Evolutionary conservation across 2,113 vertebrate species (phyloP).

Genomic region (Pelvicachromis taeniatus): DNA sequence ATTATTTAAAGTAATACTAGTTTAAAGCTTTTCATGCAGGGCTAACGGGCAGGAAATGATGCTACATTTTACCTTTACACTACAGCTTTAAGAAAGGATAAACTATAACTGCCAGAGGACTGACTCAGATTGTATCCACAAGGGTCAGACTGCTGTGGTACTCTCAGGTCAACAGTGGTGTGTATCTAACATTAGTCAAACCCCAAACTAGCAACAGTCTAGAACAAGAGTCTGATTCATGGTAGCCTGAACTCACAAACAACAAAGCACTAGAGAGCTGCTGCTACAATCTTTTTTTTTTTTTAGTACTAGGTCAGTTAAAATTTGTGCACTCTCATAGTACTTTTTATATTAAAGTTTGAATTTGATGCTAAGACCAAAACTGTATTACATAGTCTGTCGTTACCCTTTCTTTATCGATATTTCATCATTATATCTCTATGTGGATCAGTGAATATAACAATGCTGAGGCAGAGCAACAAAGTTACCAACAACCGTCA

Average conservation of each 20-base stretch:
- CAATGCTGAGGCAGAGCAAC: background rate
- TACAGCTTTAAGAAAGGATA: background rate
- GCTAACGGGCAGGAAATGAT: background rate
- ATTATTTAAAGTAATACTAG: background rate
- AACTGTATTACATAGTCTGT: fast-evolving
- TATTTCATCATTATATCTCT: background rate
- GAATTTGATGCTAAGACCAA: background rate
- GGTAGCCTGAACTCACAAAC: background rate
- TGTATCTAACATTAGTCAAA: background rate
- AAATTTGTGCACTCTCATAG: background rate
- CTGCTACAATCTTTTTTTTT: fast-evolving
- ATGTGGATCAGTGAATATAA: background rate
- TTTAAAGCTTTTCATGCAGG: background rate
- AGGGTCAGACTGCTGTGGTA: background rate
- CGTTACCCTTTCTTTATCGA: background rate
- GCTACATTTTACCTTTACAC: background rate
- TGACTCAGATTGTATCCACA: background rate
- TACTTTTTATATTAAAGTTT: background rate
- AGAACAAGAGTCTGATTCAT: background rate
- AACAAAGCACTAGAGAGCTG: background rate
- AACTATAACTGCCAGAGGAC: background rate
- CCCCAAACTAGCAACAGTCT: background rate
- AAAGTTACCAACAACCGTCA: background rate
- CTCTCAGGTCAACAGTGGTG: background rate
- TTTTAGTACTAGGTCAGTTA: background rate